These are phyloP conservation scores for Neolamprologus sp. DNA, from an alignment of 2,113 vertebrate genomes.

Conservation along the genomic window DNA sequence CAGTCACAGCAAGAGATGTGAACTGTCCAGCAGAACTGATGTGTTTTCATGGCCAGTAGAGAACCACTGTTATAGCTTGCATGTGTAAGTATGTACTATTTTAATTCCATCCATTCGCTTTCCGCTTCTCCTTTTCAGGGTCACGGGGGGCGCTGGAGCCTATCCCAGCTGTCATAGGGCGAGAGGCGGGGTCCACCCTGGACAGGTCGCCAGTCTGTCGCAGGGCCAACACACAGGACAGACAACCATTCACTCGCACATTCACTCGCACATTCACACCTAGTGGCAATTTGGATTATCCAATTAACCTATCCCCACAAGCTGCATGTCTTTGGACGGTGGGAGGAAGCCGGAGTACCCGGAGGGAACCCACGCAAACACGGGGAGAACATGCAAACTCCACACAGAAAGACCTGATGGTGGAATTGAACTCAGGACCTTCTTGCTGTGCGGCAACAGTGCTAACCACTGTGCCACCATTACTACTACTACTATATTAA, in stretches of 20 bases:
- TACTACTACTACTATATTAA: not conserved
- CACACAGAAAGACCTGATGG: not conserved
- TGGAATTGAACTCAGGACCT: not conserved
- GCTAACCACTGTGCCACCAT: not conserved
- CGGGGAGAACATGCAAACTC: not conserved
- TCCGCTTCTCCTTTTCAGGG: rapidly evolving
- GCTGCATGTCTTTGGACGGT: not conserved
- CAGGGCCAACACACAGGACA: not conserved
- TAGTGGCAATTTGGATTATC: rapidly evolving
- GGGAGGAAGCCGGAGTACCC: not conserved
- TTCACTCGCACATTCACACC: not conserved
- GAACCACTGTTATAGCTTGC: not conserved
- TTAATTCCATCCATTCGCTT: rapidly evolving
- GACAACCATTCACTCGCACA: not conserved
- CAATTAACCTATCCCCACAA: not conserved
- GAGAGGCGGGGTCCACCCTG: rapidly evolving
- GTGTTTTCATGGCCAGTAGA: not conserved
- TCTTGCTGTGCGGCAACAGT: not conserved
- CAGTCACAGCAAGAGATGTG: not conserved
- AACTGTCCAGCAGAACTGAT: not conserved
- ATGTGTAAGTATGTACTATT: not conserved
- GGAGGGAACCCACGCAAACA: not conserved
- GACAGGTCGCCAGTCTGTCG: not conserved
- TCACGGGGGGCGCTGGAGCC: rapidly evolving
- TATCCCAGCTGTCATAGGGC: not conserved